These are phyloP conservation scores for Microchirus variegatus DNA, from an alignment of 2,797 vertebrate species.

Conservation along the genomic window DNA sequence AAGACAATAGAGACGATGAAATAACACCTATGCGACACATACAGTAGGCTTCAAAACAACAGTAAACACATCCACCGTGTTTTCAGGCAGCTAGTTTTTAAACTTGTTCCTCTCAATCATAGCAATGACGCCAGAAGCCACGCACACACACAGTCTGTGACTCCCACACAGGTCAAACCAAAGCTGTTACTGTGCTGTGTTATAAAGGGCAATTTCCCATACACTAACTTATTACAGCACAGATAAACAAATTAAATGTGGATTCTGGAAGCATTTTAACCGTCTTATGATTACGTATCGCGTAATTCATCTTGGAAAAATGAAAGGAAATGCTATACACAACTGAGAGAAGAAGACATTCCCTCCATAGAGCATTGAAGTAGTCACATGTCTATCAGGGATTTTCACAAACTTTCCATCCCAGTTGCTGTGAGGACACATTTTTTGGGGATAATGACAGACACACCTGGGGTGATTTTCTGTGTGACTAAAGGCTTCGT, in stretches of 20 bases:
- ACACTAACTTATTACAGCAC: slow-evolving; percentile 22
- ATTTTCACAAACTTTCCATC: background rate
- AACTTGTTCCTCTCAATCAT: slow-evolving; percentile 45
- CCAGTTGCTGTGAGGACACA: background rate
- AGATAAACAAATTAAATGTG: slow-evolving; percentile 10
- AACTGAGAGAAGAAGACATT: background rate
- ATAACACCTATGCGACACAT: slow-evolving; percentile 35
- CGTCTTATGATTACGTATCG: too few species aligned
- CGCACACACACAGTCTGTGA: slow-evolving; percentile 50
- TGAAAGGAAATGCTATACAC: background rate
- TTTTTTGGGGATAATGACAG: background rate
- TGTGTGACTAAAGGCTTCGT: background rate
- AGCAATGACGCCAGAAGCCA: slow-evolving; percentile 47
- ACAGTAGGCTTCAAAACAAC: slow-evolving; percentile 59
- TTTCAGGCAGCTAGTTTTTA: slow-evolving; percentile 25
- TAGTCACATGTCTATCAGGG: background rate
- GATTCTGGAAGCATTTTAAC: background rate
- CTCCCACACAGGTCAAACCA: slow-evolving; percentile 61
- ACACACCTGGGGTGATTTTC: slow-evolving; percentile 2
- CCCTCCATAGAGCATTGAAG: background rate
- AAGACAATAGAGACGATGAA: background rate
- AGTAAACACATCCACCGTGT: slow-evolving; percentile 15
- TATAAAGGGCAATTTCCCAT: slow-evolving; percentile 48
- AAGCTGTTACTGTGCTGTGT: slow-evolving; percentile 41
- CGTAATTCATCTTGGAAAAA: too few species aligned